These are phyloP conservation scores for Halcyon leucocephala DNA, from an alignment of 2,797 vertebrate species.

Conservation along the genomic window DNA sequence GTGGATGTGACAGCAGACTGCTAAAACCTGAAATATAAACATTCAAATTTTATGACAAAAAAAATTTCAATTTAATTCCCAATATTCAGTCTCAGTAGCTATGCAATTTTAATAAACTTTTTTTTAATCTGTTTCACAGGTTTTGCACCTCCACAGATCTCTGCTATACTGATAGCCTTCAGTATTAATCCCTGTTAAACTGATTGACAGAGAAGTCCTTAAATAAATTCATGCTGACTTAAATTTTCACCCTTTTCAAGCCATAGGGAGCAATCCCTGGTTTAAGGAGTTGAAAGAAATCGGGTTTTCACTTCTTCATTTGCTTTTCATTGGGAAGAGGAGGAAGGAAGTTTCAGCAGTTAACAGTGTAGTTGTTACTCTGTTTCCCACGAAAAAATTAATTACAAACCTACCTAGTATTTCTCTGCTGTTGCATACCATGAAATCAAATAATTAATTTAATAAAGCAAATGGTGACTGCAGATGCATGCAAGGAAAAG, in stretches of 20 bases:
- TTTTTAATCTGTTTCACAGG: background rate
- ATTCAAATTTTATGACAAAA: background rate
- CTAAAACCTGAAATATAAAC: constrained; percentile 24
- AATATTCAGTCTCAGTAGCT: background rate
- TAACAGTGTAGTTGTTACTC: background rate
- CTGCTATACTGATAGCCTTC: background rate
- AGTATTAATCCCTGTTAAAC: background rate
- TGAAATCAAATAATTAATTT: background rate
- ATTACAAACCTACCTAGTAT: background rate
- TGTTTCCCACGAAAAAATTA: background rate
- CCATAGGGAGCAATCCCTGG: background rate
- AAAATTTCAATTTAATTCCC: background rate
- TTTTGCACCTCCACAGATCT: background rate
- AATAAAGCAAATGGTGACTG: background rate
- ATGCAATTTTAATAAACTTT: background rate
- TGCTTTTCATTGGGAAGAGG: background rate
- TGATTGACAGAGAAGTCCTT: background rate
- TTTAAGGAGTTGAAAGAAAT: background rate
- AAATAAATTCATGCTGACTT: background rate
- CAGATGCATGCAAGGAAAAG: background rate
- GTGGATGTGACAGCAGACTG: background rate
- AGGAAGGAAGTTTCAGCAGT: background rate
- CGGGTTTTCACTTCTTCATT: background rate
- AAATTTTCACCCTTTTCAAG: background rate
- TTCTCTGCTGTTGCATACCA: background rate